Conservation (phyloP, 1,140 invertebrate species). For the Capitella teleta region DNA sequence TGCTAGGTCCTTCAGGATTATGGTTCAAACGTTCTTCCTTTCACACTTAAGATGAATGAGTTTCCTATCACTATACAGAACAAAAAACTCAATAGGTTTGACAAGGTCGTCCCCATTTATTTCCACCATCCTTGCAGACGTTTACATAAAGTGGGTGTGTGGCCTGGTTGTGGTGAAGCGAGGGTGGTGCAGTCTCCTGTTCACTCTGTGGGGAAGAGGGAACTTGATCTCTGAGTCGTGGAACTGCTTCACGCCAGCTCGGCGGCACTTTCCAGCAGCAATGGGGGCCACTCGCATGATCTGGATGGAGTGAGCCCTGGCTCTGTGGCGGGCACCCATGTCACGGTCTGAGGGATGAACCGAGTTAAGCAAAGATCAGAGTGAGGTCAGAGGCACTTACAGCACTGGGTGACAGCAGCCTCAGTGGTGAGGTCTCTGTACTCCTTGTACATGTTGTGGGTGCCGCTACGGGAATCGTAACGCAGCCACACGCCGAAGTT, state of each 20-base stretch:
- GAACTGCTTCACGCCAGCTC: constrained; percentile 95
- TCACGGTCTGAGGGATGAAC: constrained; percentile 58
- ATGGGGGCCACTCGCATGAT: constrained; percentile 95
- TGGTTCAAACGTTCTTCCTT: too few relatives aligned
- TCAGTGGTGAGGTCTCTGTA: constrained; percentile 91
- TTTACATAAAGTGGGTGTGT: constrained; percentile 63
- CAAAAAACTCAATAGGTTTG: too few relatives aligned
- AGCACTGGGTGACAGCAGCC: constrained; percentile 95
- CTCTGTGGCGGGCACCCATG: constrained; percentile 97
- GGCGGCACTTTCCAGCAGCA: constrained; percentile 71
- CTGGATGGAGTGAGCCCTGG: constrained; percentile 91
- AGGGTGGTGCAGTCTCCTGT: constrained; percentile 46
- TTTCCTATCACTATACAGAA: too few relatives aligned
- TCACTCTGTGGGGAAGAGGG: constrained; percentile 87
- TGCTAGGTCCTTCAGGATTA: too few relatives aligned
- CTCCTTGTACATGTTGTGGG: constrained; percentile 99
- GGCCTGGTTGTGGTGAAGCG: constrained; percentile 68
- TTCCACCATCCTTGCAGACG: too few relatives aligned
- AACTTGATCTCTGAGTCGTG: constrained; percentile 90
- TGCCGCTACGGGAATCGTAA: constrained; percentile 89
- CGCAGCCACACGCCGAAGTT: constrained; percentile 99
- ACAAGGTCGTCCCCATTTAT: too few relatives aligned
- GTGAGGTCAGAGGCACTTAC: constrained; percentile 34
- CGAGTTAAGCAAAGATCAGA: background rate
- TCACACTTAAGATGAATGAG: too few relatives aligned